Base-by-base conservation (phyloP, 2,888 invertebrate genomes). In the Coenonympha glycerion region DNA sequence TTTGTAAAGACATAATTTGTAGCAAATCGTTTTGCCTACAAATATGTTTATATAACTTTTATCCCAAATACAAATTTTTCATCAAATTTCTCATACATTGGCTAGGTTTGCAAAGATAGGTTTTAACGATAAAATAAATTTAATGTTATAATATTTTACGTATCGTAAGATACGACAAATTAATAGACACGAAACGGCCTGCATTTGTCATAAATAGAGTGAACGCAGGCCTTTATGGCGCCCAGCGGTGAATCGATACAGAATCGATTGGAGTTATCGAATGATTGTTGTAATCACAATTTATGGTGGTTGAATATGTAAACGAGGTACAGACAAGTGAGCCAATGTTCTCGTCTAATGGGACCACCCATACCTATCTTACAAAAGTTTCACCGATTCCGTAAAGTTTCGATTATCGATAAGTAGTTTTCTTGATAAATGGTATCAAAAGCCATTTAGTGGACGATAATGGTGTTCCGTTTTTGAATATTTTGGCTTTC, bases 231-330 rank as follows among this genome's bases (percentile, higher is more conserved):
- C 30, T 73, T 76, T 66, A 64, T 68, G 70, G 73, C 74, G 69
- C 70, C 71, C 74, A 74, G 57, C 72, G 63, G 72, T 66, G 78
- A 70, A 74, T 69, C 71, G 65, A 68, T 68, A 71, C 63, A 61
- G 46, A 57, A 49, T 39, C 33, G 28, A 55, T 49, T 47, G 33
- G 33, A 49, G 15, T 36, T 75, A 78, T 78, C 78, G 73, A 68
- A 75, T 79, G 79, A 83, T 83, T 82, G 76, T 73, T 65, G 74
- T 82, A 81, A 84, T 81, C 82, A 79, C 81, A 83, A 85, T 85
- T 85, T 85, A 85, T 82, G 78, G 71, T 75, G 71, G 71, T 75
- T 70, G 79, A 65, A 80, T 79, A 83, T 82, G 81, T 82, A 82
- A 83, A 81, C 75, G 76, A 80, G 66, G 65, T 53, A 55, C 67